Evolutionary conservation across 2,797 vertebrate genomes (phyloP), one percentile per base, ranked within the genome.

Genomic region (Myoxocephalus aenaeus): DNA sequence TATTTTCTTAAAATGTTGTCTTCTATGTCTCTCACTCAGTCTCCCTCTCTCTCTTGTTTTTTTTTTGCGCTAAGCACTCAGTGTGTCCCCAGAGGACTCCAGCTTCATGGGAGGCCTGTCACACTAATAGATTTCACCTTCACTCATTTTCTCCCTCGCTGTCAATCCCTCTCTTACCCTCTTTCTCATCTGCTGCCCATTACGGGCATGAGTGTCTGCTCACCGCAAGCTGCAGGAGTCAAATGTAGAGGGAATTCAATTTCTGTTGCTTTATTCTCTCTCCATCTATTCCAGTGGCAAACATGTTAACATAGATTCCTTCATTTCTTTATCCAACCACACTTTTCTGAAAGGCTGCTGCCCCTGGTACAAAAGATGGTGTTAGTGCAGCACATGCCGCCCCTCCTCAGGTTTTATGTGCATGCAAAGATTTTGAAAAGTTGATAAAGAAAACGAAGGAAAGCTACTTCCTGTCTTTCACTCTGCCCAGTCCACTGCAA

Each of bases 71-170:
- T 70, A 34, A 91, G 83, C 69, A 61, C 80, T 86, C 67, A 22
- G 79, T 54, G 63, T 20, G 58, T 87, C 85, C 87, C 86, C 63
- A 71, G 89, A 88, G 82, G 77, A 85, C 61, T 85, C 72, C 10
- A 2, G 81, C 81, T 91, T 87, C 83, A 82, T 81, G 78, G 77
- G 75, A 85, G 86, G 74, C 73, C 84, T 87, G 84, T 90, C 90
- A 88, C 85, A 79, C 77, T 89, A 91, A 94, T 85, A 91, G 86
- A 92, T 92, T 93, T 91, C 84, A 85, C 84, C 84, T 88, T 78
- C 75, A 81, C 80, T 89, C 70, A 73, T 87, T 82, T 80, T 87
- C 77, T 82, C 65, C 77, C 72, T 79, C 70, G 1, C 74, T 75
- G 83, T 78, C 75, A 44, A 70, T 83, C 64, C 63, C 66, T 65